phyloP scores from a whole-genome alignment of 2,113 vertebrate species.

The Turnix velox region DNA sequence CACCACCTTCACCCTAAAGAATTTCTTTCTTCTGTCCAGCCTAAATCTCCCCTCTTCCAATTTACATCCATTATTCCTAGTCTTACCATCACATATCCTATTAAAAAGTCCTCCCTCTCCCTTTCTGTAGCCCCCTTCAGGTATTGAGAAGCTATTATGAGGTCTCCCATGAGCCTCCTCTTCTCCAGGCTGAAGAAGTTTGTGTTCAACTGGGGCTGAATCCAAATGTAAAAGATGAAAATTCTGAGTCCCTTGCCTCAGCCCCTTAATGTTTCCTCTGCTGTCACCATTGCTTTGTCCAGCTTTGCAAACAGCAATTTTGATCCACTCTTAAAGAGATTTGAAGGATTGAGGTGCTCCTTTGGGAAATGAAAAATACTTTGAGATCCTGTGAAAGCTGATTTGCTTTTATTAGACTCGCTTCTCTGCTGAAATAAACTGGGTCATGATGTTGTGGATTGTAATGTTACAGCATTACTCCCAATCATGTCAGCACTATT shows the following conservation, averaged over 20 bases:
- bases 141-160: too few relatives aligned
- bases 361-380: constrained; percentile 27
- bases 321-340: not conserved
- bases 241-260: not conserved
- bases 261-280: not conserved
- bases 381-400: constrained; percentile 1
- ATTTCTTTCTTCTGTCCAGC: too few relatives aligned
- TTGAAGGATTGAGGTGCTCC: not conserved
- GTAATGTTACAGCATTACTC: not conserved
- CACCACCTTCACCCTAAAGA: too few relatives aligned
- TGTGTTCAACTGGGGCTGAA: not conserved
- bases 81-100: too few relatives aligned
- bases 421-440: not conserved
- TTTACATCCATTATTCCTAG: too few relatives aligned
- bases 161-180: too few relatives aligned
- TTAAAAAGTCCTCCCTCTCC: too few relatives aligned
- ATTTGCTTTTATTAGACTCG: constrained; percentile 29
- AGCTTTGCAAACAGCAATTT: not conserved
- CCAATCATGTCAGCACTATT: constrained; percentile 14
- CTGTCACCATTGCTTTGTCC: not conserved
- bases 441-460: not conserved
- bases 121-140: too few relatives aligned
- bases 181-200: too few relatives aligned
- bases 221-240: not conserved
- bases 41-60: too few relatives aligned